phyloP scores from a whole-genome alignment of 2,113 vertebrate genomes.

The Hypanus sabinus region DNA sequence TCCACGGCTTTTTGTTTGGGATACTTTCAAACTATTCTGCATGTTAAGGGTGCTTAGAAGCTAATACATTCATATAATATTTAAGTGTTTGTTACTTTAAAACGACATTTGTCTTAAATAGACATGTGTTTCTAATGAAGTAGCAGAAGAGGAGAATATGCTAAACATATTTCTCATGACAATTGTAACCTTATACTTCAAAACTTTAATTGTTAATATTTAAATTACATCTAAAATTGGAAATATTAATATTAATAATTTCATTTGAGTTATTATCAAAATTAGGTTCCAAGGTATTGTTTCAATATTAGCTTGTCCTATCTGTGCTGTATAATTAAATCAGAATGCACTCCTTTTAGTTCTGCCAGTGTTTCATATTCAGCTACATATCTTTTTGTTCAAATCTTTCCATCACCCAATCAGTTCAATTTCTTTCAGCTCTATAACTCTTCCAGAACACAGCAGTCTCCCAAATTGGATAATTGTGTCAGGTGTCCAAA shows the following conservation, averaged over 20 bases:
- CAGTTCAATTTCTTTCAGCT: background rate
- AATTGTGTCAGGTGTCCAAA: too few species aligned
- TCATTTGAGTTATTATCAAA: background rate
- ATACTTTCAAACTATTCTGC: background rate
- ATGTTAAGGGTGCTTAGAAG: background rate
- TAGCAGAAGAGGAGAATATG: background rate
- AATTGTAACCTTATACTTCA: background rate
- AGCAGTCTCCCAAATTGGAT: background rate
- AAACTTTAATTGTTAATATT: background rate
- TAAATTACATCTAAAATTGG: background rate
- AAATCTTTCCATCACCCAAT: background rate
- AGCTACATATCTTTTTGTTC: background rate
- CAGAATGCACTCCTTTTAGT: background rate
- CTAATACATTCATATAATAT: background rate
- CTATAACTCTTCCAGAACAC: background rate
- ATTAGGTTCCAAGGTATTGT: background rate
- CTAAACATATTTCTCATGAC: background rate
- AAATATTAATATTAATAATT: background rate
- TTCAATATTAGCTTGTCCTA: background rate
- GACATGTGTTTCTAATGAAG: background rate
- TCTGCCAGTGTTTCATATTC: background rate
- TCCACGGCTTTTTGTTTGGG: background rate
- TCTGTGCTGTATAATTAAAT: background rate
- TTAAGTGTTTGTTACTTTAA: background rate
- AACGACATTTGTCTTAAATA: background rate